Percentiles rank a stretch among this genome's conserved stretches.
These are phyloP conservation scores for Mythimna albipuncta DNA, from an alignment of 2,888 invertebrate species.

Conservation along the genomic window DNA sequence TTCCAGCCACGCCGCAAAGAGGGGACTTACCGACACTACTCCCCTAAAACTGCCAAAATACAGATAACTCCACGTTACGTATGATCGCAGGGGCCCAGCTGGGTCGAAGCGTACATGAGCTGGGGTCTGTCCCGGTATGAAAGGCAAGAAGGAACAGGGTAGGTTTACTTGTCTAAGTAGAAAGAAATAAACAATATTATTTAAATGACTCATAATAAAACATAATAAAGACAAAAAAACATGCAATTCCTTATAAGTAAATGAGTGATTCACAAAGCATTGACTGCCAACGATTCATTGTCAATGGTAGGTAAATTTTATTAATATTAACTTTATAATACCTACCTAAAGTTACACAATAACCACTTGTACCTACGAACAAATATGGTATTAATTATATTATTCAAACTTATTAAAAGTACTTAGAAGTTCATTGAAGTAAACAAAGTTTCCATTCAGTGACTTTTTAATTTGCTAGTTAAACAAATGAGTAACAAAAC, in stretches of 20 bases:
- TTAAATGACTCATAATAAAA: conserved; percentile 62
- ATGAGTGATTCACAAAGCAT: conserved; percentile 64
- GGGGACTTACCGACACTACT: too few relatives aligned
- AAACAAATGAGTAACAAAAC: too few relatives aligned
- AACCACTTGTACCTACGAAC: background rate
- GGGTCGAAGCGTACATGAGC: too few relatives aligned
- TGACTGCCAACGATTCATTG: conserved; percentile 34
- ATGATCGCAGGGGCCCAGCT: too few relatives aligned
- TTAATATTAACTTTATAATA: conserved; percentile 4
- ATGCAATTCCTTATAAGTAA: conserved; percentile 59
- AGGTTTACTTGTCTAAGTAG: background rate
- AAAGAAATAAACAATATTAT: conserved; percentile 25
- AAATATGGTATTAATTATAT: background rate
- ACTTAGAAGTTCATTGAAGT: too few relatives aligned
- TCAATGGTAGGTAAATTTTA: conserved; percentile 18
- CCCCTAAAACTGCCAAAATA: too few relatives aligned
- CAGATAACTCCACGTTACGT: too few relatives aligned
- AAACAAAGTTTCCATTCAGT: background rate
- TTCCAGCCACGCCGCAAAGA: too few relatives aligned
- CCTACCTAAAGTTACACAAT: background rate
- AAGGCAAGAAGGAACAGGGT: too few relatives aligned
- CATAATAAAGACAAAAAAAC: conserved; percentile 28
- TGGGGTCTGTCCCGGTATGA: too few relatives aligned
- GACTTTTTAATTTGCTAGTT: background rate
- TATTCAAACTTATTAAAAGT: background rate